These are phyloP conservation scores for Bettongia penicillata DNA, from an alignment of 2,113 vertebrate genomes.

Conservation along the genomic window DNA sequence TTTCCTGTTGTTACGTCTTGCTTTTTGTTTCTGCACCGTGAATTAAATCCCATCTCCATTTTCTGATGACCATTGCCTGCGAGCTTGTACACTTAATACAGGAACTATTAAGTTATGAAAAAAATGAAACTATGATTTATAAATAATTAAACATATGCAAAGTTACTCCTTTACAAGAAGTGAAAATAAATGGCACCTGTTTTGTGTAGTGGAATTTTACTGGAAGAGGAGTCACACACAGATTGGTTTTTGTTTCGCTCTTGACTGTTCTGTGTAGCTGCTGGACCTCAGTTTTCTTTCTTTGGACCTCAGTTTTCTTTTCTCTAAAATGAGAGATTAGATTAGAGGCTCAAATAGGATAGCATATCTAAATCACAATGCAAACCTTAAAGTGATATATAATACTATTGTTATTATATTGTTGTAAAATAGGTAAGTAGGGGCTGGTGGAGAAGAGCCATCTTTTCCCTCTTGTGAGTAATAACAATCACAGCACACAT, in stretches of 20 bases:
- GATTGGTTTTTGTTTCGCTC: background rate
- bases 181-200: slow-evolving; percentile 60
- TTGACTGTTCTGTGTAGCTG: background rate
- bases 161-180: slow-evolving; percentile 58
- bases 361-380: background rate
- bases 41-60: slow-evolving; percentile 65
- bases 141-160: slow-evolving; percentile 72
- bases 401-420: background rate
- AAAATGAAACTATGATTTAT: slow-evolving; percentile 48
- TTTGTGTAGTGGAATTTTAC: background rate
- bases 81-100: slow-evolving; percentile 53
- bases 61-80: slow-evolving; percentile 45
- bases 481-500: background rate
- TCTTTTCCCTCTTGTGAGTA: background rate
- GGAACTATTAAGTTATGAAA: slow-evolving; percentile 46
- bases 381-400: background rate
- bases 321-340: background rate
- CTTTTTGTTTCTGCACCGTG: slow-evolving; percentile 1
- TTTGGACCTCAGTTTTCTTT: background rate
- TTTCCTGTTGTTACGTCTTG: slow-evolving; percentile 40
- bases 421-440: background rate
- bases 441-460: background rate
- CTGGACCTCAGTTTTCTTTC: background rate
- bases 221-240: background rate
- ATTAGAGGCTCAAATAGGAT: background rate